Conservation (phyloP, 1,140 invertebrate genomes). For the Mercenaria mercenaria region DNA sequence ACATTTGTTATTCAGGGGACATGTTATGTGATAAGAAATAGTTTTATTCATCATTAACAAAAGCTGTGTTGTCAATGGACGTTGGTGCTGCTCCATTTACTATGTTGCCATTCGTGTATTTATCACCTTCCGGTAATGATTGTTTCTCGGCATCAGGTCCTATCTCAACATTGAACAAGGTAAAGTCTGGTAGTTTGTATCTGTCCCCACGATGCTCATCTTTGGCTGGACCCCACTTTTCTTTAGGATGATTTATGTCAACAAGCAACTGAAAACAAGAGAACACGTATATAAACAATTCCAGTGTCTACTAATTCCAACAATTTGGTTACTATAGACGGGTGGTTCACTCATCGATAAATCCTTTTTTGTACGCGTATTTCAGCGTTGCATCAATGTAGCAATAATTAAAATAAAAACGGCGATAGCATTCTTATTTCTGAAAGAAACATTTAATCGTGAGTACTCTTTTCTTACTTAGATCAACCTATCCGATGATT, state of each 20-base stretch:
- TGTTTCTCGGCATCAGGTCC: neutral
- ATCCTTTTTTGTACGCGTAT: neutral
- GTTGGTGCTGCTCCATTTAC: neutral
- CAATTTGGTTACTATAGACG: neutral
- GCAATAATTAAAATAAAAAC: too few species aligned
- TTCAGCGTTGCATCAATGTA: too few species aligned
- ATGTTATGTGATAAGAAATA: too few species aligned
- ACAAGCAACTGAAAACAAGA: constrained; percentile 13
- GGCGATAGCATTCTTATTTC: too few species aligned
- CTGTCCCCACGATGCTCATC: constrained; percentile 59
- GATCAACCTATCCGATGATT: too few species aligned
- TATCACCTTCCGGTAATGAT: neutral
- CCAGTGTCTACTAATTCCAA: neutral
- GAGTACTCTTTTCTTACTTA: too few species aligned
- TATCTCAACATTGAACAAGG: constrained; percentile 18
- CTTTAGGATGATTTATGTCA: constrained; percentile 37
- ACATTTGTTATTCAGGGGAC: too few species aligned
- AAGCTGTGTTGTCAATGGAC: neutral
- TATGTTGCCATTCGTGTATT: neutral
- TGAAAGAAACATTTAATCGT: too few species aligned
- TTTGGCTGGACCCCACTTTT: constrained; percentile 70
- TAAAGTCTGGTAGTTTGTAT: constrained; percentile 29
- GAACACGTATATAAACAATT: too few species aligned
- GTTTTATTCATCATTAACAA: neutral
- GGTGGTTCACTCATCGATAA: too few species aligned